phyloP scores from a whole-genome alignment of 1,140 invertebrate genomes.

The Drosophila littoralis region DNA sequence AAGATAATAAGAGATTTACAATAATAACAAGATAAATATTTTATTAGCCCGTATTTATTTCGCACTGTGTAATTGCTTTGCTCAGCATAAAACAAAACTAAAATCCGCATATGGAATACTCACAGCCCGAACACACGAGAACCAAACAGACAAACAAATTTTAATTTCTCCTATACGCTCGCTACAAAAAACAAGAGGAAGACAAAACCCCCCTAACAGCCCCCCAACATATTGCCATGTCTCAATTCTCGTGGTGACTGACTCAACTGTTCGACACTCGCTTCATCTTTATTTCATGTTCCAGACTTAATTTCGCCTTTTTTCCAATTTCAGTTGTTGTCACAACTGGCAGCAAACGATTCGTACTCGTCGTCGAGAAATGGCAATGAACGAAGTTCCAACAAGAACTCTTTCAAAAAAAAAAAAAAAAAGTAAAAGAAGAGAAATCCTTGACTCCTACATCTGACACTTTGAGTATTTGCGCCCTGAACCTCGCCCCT shows the following conservation, averaged over 20 bases:
- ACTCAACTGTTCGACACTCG: conserved; percentile 56
- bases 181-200: conserved; percentile 28
- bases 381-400: conserved; percentile 33
- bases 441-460: conserved; percentile 62
- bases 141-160: conserved; percentile 59
- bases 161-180: conserved; percentile 52
- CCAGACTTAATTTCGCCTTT: conserved; percentile 66
- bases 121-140: conserved; percentile 12
- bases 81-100: conserved; percentile 12
- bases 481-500: not conserved
- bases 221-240: conserved; percentile 9
- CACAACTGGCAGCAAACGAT: conserved; percentile 55
- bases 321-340: conserved; percentile 65
- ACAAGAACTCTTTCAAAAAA: conserved; percentile 38
- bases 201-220: not conserved
- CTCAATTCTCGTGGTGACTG: conserved; percentile 29
- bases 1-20: no score
- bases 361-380: conserved; percentile 37
- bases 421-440: conserved; percentile 9
- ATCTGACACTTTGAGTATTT: conserved; percentile 74
- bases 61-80: conserved; percentile 59
- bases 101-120: conserved; percentile 21
- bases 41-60: not conserved
- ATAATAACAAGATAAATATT: not conserved
- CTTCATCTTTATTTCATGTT: conserved; percentile 81